Conservation (phyloP, 2,888 invertebrate species). For the Noctua pronuba region DNA sequence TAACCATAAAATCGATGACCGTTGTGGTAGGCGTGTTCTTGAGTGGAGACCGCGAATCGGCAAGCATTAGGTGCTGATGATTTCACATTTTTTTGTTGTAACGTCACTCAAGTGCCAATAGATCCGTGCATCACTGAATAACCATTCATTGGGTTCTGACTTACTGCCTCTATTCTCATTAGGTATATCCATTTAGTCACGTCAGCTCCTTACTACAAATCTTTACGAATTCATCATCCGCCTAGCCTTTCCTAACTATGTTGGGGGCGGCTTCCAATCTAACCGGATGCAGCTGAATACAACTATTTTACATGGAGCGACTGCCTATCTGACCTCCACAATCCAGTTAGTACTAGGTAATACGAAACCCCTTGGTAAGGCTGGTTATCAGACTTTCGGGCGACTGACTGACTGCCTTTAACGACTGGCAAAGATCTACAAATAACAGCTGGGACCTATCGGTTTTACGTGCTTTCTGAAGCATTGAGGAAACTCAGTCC, state of each 20-base stretch:
- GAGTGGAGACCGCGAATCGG: background rate
- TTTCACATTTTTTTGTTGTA: background rate
- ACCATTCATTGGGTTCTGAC: background rate
- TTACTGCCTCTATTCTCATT: background rate
- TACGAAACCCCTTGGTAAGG: background rate
- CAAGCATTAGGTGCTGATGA: background rate
- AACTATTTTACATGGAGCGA: background rate
- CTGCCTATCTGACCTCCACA: background rate
- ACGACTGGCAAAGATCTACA: background rate
- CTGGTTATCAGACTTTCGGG: background rate
- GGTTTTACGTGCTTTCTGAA: background rate
- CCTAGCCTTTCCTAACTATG: no score
- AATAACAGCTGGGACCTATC: background rate
- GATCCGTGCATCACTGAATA: background rate
- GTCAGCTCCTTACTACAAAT: background rate
- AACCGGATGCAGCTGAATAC: background rate
- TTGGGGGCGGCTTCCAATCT: background rate
- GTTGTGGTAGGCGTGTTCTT: no score
- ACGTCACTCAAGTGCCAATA: background rate
- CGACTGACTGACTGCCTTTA: background rate
- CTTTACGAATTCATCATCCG: background rate
- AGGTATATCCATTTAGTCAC: background rate
- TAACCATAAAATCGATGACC: background rate
- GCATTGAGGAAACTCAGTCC: background rate
- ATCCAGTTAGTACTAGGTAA: background rate